Evolutionary conservation across 1,140 invertebrate species (phyloP).

Genomic region (Apis dorsata): DNA sequence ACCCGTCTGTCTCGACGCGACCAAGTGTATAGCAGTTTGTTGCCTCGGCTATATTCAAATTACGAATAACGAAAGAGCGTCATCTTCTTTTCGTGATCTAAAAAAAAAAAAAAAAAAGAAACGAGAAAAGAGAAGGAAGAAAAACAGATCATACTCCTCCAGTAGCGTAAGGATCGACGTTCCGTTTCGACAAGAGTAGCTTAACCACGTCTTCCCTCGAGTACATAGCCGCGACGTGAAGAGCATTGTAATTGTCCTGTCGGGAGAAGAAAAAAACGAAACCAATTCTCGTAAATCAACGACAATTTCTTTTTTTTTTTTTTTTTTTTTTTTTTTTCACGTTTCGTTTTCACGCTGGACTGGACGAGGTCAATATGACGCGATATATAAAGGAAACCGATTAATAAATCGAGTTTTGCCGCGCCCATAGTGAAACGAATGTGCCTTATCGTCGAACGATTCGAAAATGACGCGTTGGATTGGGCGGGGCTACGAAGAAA

Average conservation of each 20-base stretch:
- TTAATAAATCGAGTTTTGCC: constrained; percentile 64
- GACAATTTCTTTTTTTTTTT: too few species aligned
- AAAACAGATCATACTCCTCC: constrained; percentile 90
- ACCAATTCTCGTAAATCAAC: too few species aligned
- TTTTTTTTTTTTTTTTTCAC: too few species aligned
- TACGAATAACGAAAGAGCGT: constrained; percentile 1
- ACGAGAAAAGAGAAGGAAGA: too few species aligned
- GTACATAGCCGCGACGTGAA: constrained; percentile 96
- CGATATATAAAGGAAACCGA: constrained; percentile 58
- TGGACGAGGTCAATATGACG: neutral
- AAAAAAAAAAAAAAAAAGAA: neutral
- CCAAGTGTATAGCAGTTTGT: constrained; percentile 95
- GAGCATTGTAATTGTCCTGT: constrained; percentile 96
- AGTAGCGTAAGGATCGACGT: constrained; percentile 93
- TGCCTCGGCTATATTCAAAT: constrained; percentile 82
- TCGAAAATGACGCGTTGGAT: constrained; percentile 72
- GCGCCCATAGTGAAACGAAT: constrained; percentile 64
- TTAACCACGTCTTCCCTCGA: constrained; percentile 97
- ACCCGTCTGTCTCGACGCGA: constrained; percentile 92
- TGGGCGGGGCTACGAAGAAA: constrained; percentile 17
- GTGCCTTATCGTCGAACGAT: constrained; percentile 49
- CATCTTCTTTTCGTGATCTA: neutral
- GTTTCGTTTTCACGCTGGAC: too few species aligned
- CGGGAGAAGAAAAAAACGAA: constrained; percentile 64
- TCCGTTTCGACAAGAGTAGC: constrained; percentile 91